Evolutionary conservation across 2,888 invertebrate genomes (phyloP).

Genomic region (Thysanoteuthis rhombus): DNA sequence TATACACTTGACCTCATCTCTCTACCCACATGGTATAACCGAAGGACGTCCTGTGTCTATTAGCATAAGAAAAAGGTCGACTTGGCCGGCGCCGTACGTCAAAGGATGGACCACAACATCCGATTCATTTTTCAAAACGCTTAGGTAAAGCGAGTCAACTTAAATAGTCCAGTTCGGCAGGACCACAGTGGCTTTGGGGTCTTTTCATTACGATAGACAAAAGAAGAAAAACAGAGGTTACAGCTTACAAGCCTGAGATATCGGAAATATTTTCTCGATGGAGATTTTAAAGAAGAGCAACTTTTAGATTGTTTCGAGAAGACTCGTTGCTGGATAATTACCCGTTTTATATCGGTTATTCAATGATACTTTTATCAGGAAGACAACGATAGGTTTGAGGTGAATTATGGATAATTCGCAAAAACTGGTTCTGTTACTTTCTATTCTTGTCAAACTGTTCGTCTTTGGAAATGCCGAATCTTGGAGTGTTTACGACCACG

Average conservation of each 20-base stretch:
- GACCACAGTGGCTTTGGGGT: neutral
- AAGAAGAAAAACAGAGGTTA: too few relatives aligned
- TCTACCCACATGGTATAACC: neutral
- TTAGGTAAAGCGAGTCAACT: neutral
- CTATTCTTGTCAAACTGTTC: neutral
- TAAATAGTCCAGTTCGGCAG: neutral
- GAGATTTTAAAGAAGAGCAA: neutral
- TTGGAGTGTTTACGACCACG: neutral
- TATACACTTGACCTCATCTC: neutral
- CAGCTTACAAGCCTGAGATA: too few relatives aligned
- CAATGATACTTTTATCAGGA: neutral
- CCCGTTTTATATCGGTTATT: neutral
- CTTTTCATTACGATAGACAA: too few relatives aligned
- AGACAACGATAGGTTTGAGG: neutral
- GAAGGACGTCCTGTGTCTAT: neutral
- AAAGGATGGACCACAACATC: neutral
- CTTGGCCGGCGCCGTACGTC: fast-evolving
- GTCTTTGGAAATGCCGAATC: neutral
- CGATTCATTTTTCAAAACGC: neutral
- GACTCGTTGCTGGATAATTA: neutral
- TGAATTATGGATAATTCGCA: neutral
- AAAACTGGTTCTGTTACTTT: neutral
- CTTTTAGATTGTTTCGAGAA: neutral
- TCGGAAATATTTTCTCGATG: neutral
- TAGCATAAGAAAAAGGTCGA: neutral